Evolutionary conservation across 1,140 invertebrate genomes (phyloP), one percentile per base, ranked within the genome.

Genomic region (Drosophila pachea): DNA sequence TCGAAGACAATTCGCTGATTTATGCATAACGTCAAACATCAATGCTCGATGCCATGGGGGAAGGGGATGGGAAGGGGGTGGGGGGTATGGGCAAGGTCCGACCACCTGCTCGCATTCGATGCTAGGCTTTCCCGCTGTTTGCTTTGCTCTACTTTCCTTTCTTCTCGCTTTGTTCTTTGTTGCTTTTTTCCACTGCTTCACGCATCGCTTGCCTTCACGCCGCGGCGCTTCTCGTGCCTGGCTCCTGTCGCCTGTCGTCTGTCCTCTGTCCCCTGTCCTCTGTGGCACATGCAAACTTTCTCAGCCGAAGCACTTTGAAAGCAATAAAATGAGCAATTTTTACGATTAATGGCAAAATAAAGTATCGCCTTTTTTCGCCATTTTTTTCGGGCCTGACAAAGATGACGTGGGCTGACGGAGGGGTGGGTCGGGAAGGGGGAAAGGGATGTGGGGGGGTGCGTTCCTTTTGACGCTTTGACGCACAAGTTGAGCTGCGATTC

Each of bases 311-410:
- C 77, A 69, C 68, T 81, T 76, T 76, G 58, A 67, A 78, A 67
- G 69, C 77, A 79, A 81, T 81, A 76, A 81, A 81, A 73, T 66
- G 76, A 59, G 70, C 71, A 76, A 76, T 76, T 76, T 76, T 76
- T 73, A 70, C 74, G 74, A 81, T 79, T 79, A 79, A 81, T 79
- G 77, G 54, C 61, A 49, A 76, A 81, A 76, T 76, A 79, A 73
- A 76, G 71, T 79, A 81, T 73, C 52, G 68, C 50, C 22, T 22
- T 48, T 74, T 55, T 66, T 61, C 7, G 36, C 12, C 33, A 33
- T 22, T 54, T 22, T 22, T 22, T 68, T 62, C n/a, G 59, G 47
- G 59, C 16, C 32, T 29, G 47, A 22, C 1, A 3, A 22, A 22
- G 22, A 22, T 3, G 22, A 3, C 22, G 22, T 22, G 22, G 3